Evolutionary conservation across 1,140 invertebrate species (phyloP).

Genomic region (Drosophila pandora): DNA sequence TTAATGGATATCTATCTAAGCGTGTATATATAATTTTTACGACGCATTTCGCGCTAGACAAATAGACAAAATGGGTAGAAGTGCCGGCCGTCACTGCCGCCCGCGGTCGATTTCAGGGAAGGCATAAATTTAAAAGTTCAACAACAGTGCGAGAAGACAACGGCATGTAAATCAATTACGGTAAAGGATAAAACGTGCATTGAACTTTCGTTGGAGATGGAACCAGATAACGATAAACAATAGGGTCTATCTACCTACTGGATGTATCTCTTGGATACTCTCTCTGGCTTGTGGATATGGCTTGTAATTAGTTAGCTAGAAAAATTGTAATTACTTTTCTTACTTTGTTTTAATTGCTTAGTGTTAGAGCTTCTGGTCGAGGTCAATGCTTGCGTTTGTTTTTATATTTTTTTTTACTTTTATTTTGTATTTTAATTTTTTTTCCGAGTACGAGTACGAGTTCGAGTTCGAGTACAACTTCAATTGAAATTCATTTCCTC

Average conservation of each 20-base stretch:
- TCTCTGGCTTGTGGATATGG: neutral
- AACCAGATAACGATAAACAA: neutral
- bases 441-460: constrained; percentile 3
- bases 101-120: constrained; percentile 20
- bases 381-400: constrained; percentile 50
- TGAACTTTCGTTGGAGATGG: constrained; percentile 42
- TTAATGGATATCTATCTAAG: constrained; percentile 8
- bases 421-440: constrained; percentile 8
- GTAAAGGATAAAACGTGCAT: constrained; percentile 73
- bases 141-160: constrained; percentile 39
- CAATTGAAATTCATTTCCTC: constrained; percentile 74
- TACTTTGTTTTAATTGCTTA: constrained; percentile 35
- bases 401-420: constrained; percentile 20
- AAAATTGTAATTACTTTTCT: constrained; percentile 36
- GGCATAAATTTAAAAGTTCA: constrained; percentile 77
- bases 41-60: constrained; percentile 77
- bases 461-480: constrained; percentile 28
- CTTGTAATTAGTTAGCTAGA: constrained; percentile 30
- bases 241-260: neutral
- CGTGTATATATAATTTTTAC: constrained; percentile 45
- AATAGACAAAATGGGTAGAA: constrained; percentile 33
- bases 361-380: constrained; percentile 28
- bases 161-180: constrained; percentile 63
- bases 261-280: neutral
- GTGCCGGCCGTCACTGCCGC: too few relatives aligned